Base-by-base conservation (phyloP, 1,140 invertebrate genomes). In the Apolygus lucorum region DNA sequence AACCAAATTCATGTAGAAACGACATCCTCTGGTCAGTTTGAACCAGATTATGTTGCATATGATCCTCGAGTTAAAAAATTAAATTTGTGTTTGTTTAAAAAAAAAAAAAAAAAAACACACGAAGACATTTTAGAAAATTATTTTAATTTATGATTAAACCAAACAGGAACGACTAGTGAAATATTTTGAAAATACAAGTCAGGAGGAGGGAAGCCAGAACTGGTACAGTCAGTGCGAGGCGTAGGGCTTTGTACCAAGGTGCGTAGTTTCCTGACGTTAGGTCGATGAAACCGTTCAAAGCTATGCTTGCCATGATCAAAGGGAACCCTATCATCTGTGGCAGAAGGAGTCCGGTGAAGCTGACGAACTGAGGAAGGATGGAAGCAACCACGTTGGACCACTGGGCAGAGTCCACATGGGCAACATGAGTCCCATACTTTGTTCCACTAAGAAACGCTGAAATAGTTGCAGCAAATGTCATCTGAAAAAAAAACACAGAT, bases 391-490 rank as follows among this genome's bases (percentile, higher is more conserved):
- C 49, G 1, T 69, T 67, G 42, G 69, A 26, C 66, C 67, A 70
- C 21, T 65, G 52, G 1, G 69, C 52, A 21, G 49, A 17, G 1
- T 26, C n/a, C 14, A 68, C 64, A 13, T 69, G 66, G 2, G 29
- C 42, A 4, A 71, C 24, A 49, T 49, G 28, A 29, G 68, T 21
- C 14, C 72, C 69, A 64, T 67, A 71, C 65, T 72, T 72, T n/a
- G 70, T 54, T 34, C 72, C 72, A 52, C 70, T 68, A 28, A 73
- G 28, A 49, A 72, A 73, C 14, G 72, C 65, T 21, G 65, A 73
- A n/a, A 73, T 73, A 2, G 72, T 72, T 8, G 72, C 72, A 22
- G 68, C 72, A 66, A 68, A 73, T 21, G 69, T 28, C 14, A 73
- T 26, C 68, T 73, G 72, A 21, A 64, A 42, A 8, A 4, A 42